These are phyloP conservation scores for Falco novaeseelandiae DNA, from an alignment of 2,797 vertebrate genomes.

Conservation along the genomic window DNA sequence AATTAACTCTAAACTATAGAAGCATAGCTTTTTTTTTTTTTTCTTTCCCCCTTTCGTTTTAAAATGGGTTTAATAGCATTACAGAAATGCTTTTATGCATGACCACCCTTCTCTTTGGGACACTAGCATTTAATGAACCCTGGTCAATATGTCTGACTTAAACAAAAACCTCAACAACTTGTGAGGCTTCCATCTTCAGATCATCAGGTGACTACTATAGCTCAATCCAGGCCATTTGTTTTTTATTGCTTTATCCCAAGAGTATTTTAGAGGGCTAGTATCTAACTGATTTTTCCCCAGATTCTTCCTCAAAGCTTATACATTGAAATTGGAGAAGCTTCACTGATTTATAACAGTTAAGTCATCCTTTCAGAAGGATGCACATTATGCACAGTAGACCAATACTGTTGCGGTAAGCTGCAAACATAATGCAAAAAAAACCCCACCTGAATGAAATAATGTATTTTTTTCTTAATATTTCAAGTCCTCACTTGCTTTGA, in stretches of 20 bases:
- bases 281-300: neutral
- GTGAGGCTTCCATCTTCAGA: neutral
- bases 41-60: neutral
- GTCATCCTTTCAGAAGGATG: neutral
- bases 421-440: too few species aligned
- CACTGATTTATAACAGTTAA: neutral
- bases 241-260: neutral
- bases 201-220: neutral
- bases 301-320: neutral
- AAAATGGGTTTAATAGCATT: neutral
- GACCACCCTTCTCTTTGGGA: neutral
- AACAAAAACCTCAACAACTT: neutral
- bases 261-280: neutral
- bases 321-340: neutral
- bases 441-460: neutral
- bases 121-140: neutral
- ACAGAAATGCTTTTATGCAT: neutral
- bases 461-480: neutral
- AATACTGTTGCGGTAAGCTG: neutral
- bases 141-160: neutral
- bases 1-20: neutral
- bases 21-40: neutral
- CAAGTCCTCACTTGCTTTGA: neutral
- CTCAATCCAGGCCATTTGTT: neutral
- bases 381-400: neutral